Evolutionary conservation across 1,140 invertebrate species (phyloP).

Genomic region (Dendrolimus punctatus): DNA sequence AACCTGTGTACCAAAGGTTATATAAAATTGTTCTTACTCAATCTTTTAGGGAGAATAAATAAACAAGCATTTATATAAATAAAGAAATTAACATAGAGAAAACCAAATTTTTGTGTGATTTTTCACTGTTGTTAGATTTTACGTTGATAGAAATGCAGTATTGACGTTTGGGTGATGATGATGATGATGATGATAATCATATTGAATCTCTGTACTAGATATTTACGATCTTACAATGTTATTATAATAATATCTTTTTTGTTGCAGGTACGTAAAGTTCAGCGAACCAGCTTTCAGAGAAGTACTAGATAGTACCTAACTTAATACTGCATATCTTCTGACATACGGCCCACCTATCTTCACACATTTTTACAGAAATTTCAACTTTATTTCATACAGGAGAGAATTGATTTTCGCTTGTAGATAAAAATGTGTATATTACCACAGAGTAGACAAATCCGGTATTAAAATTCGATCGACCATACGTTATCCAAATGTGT

Average conservation of each 20-base stretch:
- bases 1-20: too few relatives aligned
- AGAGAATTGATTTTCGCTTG: constrained; percentile 29
- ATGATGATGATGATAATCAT: background rate
- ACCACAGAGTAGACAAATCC: constrained; percentile 52
- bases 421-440: constrained; percentile 23
- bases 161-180: too few relatives aligned
- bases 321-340: constrained; percentile 14
- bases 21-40: too few relatives aligned
- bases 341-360: constrained; percentile 4
- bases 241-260: constrained; percentile 9
- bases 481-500: constrained; percentile 46
- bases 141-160: too few relatives aligned
- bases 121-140: too few relatives aligned
- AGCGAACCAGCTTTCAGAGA: constrained; percentile 8
- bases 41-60: too few relatives aligned
- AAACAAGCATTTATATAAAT: too few relatives aligned
- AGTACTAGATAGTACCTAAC: constrained; percentile 7
- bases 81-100: too few relatives aligned
- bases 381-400: constrained; percentile 13
- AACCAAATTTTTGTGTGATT: too few relatives aligned
- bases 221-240: background rate
- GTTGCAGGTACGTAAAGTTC: constrained; percentile 17
- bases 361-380: constrained; percentile 12
- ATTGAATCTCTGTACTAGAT: background rate
- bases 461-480: constrained; percentile 60